Evolutionary conservation across 2,113 vertebrate species (phyloP).

Genomic region (Fukomys damarensis): DNA sequence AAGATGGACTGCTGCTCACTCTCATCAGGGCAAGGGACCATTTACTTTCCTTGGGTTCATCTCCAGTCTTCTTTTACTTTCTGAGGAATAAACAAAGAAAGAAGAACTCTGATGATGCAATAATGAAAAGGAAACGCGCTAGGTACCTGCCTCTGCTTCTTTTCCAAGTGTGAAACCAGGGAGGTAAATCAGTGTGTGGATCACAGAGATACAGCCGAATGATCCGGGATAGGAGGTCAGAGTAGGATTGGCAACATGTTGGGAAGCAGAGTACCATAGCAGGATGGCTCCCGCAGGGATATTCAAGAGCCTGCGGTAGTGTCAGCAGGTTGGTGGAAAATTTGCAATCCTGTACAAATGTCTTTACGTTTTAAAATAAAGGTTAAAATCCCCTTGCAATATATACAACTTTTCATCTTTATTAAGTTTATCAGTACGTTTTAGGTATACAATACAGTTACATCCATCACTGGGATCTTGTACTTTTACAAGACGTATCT

Average conservation of each 20-base stretch:
- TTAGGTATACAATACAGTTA: too few relatives aligned
- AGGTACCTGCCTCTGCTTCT: not conserved
- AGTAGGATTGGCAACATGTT: too few relatives aligned
- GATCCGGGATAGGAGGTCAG: accelerated
- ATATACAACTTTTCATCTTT: too few relatives aligned
- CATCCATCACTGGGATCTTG: too few relatives aligned
- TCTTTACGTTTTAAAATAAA: not conserved
- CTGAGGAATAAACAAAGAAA: not conserved
- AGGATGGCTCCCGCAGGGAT: accelerated
- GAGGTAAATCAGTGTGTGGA: too few relatives aligned
- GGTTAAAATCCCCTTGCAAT: not conserved
- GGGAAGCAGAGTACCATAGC: not conserved
- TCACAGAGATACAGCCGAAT: not conserved
- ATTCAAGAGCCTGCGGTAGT: accelerated
- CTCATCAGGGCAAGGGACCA: too few relatives aligned
- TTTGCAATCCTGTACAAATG: not conserved
- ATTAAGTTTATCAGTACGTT: too few relatives aligned
- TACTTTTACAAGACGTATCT: too few relatives aligned
- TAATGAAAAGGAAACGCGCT: not conserved
- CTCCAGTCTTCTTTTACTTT: not conserved
- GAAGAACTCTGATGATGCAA: not conserved
- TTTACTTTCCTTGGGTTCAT: not conserved
- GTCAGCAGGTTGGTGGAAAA: not conserved
- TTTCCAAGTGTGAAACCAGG: not conserved
- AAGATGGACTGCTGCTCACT: not conserved